phyloP scores from a whole-genome alignment of 2,113 vertebrate species.

The Dipodomys ordii region DNA sequence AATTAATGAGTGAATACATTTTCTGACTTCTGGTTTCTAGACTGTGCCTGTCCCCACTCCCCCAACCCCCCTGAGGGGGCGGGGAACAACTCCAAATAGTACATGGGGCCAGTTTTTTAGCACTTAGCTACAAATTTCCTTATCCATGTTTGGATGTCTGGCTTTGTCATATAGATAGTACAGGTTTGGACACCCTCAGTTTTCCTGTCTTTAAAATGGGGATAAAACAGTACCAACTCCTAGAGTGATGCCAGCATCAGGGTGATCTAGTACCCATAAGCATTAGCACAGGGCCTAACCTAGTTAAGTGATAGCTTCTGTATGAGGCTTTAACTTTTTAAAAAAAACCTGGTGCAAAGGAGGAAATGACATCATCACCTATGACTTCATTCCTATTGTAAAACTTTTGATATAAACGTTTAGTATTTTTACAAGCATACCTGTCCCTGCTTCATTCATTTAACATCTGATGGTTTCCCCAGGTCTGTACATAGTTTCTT shows the following conservation, averaged over 20 bases:
- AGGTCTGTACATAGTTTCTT: neutral
- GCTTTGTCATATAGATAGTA: neutral
- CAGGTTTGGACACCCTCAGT: neutral
- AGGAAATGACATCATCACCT: neutral
- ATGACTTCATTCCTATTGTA: neutral
- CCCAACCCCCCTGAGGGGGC: neutral
- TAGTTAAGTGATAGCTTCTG: neutral
- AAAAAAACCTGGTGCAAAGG: neutral
- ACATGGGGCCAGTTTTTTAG: neutral
- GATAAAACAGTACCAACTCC: neutral
- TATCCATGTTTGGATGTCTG: neutral
- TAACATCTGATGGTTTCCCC: neutral
- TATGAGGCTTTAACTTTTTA: neutral
- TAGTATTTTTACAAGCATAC: neutral
- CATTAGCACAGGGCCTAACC: neutral
- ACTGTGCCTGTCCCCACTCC: neutral
- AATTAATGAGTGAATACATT: neutral
- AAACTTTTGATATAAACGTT: neutral
- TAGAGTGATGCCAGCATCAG: neutral
- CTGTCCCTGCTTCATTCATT: neutral
- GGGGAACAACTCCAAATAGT: neutral
- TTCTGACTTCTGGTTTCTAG: neutral
- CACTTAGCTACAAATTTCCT: neutral
- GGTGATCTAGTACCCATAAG: neutral
- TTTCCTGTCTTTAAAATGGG: neutral